Evolutionary conservation across 2,113 vertebrate genomes (phyloP).

Genomic region (Chaenogobius annularis): DNA sequence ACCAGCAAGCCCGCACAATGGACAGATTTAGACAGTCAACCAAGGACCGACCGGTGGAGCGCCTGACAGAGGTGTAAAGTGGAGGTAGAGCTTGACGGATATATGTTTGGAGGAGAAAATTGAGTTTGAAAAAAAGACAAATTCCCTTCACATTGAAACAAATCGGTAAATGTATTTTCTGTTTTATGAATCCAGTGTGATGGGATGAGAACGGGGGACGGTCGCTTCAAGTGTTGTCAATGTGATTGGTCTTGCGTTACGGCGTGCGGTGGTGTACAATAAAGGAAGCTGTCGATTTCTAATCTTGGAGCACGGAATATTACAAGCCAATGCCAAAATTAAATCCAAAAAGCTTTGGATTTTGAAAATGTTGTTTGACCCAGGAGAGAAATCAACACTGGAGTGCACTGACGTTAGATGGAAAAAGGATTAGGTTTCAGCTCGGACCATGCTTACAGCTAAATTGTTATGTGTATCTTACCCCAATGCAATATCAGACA

Average conservation of each 20-base stretch:
- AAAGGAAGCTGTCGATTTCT: conserved; percentile 24
- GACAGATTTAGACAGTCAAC: conserved; percentile 28
- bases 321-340: conserved; percentile 25
- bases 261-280: conserved; percentile 18
- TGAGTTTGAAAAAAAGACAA: conserved; percentile 19
- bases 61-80: background rate
- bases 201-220: conserved; percentile 10
- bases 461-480: too few species aligned
- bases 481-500: too few species aligned
- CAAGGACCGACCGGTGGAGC: background rate
- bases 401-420: background rate
- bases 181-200: conserved; percentile 13
- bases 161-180: background rate
- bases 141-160: background rate
- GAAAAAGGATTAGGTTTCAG: background rate
- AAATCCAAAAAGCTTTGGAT: conserved; percentile 18
- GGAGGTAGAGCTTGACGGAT: background rate
- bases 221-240: background rate
- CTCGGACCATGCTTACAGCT: background rate
- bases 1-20: conserved; percentile 35
- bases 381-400: conserved; percentile 18
- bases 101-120: conserved; percentile 17
- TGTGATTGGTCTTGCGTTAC: background rate
- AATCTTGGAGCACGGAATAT: conserved; percentile 18
- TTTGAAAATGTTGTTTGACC: conserved; percentile 23